Conservation (phyloP, 2,797 vertebrate species). For the Pangasius mekongensis region DNA sequence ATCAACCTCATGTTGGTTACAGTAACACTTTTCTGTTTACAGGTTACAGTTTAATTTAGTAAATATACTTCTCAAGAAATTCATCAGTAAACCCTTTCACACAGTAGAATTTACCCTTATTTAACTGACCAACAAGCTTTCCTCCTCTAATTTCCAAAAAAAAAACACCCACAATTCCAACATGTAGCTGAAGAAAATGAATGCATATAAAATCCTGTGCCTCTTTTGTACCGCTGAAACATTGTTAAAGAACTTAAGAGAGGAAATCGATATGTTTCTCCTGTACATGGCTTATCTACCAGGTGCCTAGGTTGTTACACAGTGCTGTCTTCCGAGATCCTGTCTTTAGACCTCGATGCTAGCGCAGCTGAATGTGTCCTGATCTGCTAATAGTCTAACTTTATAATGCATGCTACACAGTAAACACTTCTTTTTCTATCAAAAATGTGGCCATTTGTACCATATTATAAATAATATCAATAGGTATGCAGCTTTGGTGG, state of each 20-base stretch:
- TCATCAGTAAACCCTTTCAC: background rate
- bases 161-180: background rate
- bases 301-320: conserved; percentile 19
- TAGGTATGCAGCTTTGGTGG: conserved; percentile 29
- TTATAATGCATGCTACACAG: conserved; percentile 58
- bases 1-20: background rate
- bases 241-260: background rate
- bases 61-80: background rate
- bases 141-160: background rate
- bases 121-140: background rate
- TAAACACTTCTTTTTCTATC: conserved; percentile 43
- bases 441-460: conserved; percentile 50
- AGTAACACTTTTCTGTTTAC: background rate
- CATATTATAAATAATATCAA: conserved; percentile 44
- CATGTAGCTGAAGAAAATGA: background rate
- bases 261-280: background rate
- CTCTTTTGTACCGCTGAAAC: conserved; percentile 30
- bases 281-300: conserved; percentile 18
- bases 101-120: background rate
- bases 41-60: background rate
- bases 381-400: conserved; percentile 29
- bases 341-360: conserved; percentile 42
- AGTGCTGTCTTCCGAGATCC: conserved; percentile 50
- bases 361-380: conserved; percentile 39
- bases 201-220: conserved; percentile 32